phyloP scores from a whole-genome alignment of 2,888 invertebrate genomes.

The Flexamia atlantica region DNA sequence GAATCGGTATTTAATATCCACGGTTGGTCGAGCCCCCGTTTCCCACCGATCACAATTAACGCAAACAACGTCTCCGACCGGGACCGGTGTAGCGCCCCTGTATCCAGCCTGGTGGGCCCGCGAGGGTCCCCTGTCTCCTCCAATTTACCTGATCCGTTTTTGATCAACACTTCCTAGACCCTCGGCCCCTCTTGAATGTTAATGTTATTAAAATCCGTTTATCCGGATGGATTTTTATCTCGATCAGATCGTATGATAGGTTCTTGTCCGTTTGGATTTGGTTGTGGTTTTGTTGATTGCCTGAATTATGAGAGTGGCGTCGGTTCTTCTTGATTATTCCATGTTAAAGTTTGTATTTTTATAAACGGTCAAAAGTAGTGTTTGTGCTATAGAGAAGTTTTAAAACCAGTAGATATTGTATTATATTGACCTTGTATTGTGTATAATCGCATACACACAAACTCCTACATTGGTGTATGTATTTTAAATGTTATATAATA shows the following conservation, averaged over 20 bases:
- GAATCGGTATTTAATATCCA: conserved; percentile 63
- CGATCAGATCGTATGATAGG: conserved; percentile 5
- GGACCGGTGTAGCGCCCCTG: not conserved
- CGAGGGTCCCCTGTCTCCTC: conserved; percentile 24
- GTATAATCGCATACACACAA: too few species aligned
- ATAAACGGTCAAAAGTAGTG: too few species aligned
- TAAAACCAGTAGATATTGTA: too few species aligned
- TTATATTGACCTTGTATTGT: too few species aligned
- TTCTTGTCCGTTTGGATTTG: conserved; percentile 27
- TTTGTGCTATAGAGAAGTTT: too few species aligned
- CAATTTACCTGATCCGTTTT: conserved; percentile 60
- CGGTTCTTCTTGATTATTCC: too few species aligned
- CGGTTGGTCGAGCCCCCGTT: conserved; percentile 39
- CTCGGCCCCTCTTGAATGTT: conserved; percentile 42
- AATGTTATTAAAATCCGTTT: conserved; percentile 59
- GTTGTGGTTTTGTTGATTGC: not conserved
- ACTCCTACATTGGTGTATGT: too few species aligned
- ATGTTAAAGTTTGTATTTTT: too few species aligned
- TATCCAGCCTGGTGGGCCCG: not conserved
- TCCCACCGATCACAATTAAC: conserved; percentile 61
- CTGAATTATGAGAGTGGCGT: too few species aligned
- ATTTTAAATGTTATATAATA: too few species aligned
- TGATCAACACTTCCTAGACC: conserved; percentile 44
- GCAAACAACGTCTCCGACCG: conserved; percentile 39
- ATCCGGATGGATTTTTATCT: conserved; percentile 44